Conservation (phyloP, 2,888 invertebrate species). For the Parthenolecanium corni region DNA sequence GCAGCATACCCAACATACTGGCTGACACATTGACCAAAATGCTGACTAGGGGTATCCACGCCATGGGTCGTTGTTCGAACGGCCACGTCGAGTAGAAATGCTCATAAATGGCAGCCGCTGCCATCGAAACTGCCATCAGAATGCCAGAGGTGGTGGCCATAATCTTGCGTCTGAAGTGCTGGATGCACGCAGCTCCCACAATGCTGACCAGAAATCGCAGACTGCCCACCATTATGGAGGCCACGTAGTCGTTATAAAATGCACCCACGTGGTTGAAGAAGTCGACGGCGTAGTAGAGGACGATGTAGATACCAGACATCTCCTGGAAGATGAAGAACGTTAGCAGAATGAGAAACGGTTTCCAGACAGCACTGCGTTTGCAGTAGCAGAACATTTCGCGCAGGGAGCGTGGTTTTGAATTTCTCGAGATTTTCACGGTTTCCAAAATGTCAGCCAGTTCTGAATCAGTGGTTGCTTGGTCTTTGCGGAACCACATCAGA, state of each 20-base stretch:
- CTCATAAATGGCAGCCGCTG: conserved; percentile 37
- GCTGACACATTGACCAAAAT: conserved; percentile 56
- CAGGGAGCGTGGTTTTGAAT: background rate
- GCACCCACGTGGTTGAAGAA: conserved; percentile 57
- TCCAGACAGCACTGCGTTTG: conserved; percentile 43
- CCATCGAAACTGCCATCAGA: conserved; percentile 53
- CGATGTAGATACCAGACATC: conserved; percentile 59
- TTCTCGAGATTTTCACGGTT: conserved; percentile 14
- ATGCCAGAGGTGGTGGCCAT: conserved; percentile 53
- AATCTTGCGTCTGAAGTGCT: conserved; percentile 50
- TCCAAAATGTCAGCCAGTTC: conserved; percentile 43
- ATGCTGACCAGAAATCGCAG: conserved; percentile 49
- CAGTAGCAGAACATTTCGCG: conserved; percentile 37
- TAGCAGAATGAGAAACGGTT: conserved; percentile 54
- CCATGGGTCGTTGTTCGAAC: conserved; percentile 35
- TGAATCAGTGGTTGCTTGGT: conserved; percentile 49
- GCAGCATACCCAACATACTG: conserved; percentile 62
- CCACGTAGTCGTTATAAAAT: conserved; percentile 50
- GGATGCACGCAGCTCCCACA: conserved; percentile 53
- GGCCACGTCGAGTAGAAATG: conserved; percentile 34
- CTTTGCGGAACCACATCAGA: conserved; percentile 54
- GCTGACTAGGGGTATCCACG: conserved; percentile 46
- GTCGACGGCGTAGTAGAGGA: conserved; percentile 58
- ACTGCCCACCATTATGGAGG: conserved; percentile 56
- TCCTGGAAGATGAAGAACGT: conserved; percentile 58